Conservation (phyloP, 2,113 vertebrate species). For the Lepus timidus region DNA sequence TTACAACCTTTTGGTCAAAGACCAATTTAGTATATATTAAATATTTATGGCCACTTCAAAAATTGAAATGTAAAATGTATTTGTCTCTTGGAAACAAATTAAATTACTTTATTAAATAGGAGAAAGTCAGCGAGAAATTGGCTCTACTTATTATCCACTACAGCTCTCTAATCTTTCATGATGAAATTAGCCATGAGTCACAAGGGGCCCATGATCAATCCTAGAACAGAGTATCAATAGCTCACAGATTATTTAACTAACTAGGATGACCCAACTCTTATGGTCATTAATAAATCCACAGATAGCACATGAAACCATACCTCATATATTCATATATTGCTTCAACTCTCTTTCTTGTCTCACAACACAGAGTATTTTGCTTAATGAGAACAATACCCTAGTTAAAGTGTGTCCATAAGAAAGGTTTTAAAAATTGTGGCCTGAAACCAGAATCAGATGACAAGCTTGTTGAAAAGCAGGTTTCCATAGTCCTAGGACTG, state of each 20-base stretch:
- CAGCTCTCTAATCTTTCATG: not conserved
- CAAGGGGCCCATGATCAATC: not conserved
- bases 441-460: not conserved
- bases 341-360: not conserved
- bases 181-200: not conserved
- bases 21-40: not conserved
- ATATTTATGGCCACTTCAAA: constrained; percentile 43
- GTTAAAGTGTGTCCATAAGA: constrained; percentile 4
- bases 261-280: not conserved
- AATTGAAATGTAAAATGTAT: constrained; percentile 25
- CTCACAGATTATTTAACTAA: not conserved
- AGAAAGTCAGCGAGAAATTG: constrained; percentile 16
- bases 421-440: constrained; percentile 2
- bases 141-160: not conserved
- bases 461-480: not conserved
- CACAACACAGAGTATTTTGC: not conserved
- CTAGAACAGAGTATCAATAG: not conserved
- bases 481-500: not conserved
- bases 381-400: not conserved
- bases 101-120: constrained; percentile 39
- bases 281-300: constrained; percentile 10
- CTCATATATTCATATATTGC: not conserved
- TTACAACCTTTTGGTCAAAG: not conserved
- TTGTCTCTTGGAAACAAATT: constrained; percentile 49
- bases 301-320: not conserved